Evolutionary conservation across 2,888 invertebrate species (phyloP).

Genomic region (Lapara coniferarum): DNA sequence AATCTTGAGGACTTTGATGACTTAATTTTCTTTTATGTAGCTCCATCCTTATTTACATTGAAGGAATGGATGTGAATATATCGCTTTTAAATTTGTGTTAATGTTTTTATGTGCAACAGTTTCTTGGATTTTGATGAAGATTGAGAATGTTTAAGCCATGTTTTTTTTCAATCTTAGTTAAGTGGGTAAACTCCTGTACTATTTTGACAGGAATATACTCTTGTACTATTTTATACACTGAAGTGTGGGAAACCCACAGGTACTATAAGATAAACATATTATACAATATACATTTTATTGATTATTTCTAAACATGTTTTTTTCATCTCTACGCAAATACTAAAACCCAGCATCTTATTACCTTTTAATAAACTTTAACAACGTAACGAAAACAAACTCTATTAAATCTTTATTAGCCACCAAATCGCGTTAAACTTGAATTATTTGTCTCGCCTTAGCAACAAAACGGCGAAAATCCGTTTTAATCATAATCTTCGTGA

Average conservation of each 20-base stretch:
- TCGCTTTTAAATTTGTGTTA: not conserved
- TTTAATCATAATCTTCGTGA: constrained; percentile 64
- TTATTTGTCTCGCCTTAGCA: constrained; percentile 59
- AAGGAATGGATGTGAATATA: not conserved
- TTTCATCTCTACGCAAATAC: not conserved
- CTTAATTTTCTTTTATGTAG: constrained; percentile 18
- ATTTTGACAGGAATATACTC: too few species aligned
- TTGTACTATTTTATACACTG: too few species aligned
- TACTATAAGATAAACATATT: too few species aligned
- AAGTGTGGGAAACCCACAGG: too few species aligned
- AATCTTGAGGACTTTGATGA: constrained; percentile 24
- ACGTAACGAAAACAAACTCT: constrained; percentile 44
- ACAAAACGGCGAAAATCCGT: constrained; percentile 56
- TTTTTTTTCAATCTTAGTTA: too few species aligned
- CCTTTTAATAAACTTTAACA: constrained; percentile 3
- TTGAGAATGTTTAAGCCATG: too few species aligned
- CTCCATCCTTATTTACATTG: constrained; percentile 4
- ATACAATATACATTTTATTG: too few species aligned
- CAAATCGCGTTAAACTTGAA: constrained; percentile 59
- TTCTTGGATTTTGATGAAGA: not conserved
- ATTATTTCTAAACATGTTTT: too few species aligned
- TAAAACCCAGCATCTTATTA: not conserved
- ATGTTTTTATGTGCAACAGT: not conserved
- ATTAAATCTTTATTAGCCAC: constrained; percentile 47
- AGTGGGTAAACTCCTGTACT: too few species aligned